Evolutionary conservation across 1,140 invertebrate genomes (phyloP), one percentile per base, ranked within the genome.

Genomic region (Drosophila mayri): DNA sequence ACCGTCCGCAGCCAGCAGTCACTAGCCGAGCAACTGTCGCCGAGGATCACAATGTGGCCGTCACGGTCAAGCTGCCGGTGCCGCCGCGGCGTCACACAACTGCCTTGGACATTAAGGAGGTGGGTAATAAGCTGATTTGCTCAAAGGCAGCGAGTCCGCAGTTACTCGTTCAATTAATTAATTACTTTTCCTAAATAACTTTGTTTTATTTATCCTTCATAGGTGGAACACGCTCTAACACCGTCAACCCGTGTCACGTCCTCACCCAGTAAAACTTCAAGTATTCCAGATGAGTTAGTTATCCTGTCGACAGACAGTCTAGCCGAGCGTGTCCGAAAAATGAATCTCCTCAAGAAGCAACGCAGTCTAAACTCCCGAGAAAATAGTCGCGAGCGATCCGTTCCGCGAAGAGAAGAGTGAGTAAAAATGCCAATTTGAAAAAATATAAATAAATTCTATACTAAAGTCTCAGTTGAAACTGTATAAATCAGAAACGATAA

Each of bases 31-130:
- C 81, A 10, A 25, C 47, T 9, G 57, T 73, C 16, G 44, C 57
- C 14, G 78, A 85, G 40, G 79, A 85, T 66, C 82, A 92, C 18
- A 65, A 91, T 78, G 93, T 93, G 68, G 93, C 94, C n/a, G 93
- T 95, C 72, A 95, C 95, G 32, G 93, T 96, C 64, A 95, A 94
- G 84, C 87, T 96, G 49, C 95, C 94, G 68, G 93, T 96, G 72
- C 95, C 95, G 18, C 94, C 94, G 79, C 92, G 95, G 67, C 93
- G 94, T 76, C 93, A 92, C 54, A 92, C 93, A 40, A 94, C 94
- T 66, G 93, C 94, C 25, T 93, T 94, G 61, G 94, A 95, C 77
- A 94, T 94, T 12, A 94, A 94, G 55, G 91, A 92, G 81, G 91
- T 91, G 46, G 71, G 32, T 50, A 32, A 32, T 93, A 93, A 67